Percentiles rank a stretch among this genome's conserved stretches.
phyloP scores from a whole-genome alignment of 2,113 vertebrate species.

The Leptobrachium leishanense region DNA sequence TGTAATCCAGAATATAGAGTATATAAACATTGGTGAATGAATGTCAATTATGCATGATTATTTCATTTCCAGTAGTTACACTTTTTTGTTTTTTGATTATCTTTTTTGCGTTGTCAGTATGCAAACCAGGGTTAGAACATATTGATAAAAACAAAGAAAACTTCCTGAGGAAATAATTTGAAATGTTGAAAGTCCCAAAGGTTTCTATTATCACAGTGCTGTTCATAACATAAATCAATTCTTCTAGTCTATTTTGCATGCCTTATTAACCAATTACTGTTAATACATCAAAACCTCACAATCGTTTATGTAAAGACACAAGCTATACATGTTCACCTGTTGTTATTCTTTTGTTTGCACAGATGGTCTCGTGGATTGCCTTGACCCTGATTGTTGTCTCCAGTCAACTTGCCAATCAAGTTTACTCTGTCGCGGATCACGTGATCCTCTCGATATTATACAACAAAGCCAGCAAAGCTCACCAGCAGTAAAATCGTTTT shows the following conservation, averaged over 20 bases:
- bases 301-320: background rate
- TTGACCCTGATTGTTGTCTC: slow-evolving; percentile 98
- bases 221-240: background rate
- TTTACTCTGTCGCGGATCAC: slow-evolving; percentile 89
- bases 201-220: background rate
- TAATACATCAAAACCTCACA: slow-evolving; percentile 3
- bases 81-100: no score
- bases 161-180: no score
- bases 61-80: no score
- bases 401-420: slow-evolving; percentile 94
- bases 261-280: background rate
- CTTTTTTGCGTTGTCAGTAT: no score
- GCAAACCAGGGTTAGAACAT: background rate
- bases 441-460: slow-evolving; percentile 92
- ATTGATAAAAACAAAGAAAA: background rate
- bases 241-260: background rate
- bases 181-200: background rate
- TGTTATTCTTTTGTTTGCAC: slow-evolving; percentile 21
- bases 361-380: slow-evolving; percentile 96
- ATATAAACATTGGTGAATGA: no score
- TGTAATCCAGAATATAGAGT: no score
- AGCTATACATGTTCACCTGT: background rate
- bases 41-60: no score
- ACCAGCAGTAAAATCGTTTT: slow-evolving; percentile 88
- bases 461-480: slow-evolving; percentile 81